Evolutionary conservation across 1,140 invertebrate genomes (phyloP).

Genomic region (Drosophila virilis): DNA sequence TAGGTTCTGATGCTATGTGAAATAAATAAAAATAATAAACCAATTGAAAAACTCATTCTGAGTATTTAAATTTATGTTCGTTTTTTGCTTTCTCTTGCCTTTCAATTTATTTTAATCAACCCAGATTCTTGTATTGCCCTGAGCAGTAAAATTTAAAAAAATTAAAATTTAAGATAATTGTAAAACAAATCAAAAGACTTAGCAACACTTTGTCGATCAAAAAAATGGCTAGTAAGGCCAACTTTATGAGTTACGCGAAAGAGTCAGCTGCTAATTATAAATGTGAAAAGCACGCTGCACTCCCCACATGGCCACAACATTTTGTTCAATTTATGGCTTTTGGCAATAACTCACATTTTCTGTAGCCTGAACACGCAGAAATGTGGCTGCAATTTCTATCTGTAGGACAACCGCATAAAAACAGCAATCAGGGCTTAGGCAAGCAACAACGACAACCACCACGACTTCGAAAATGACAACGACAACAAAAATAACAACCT

Average conservation of each 20-base stretch:
- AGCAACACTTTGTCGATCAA: too few species aligned
- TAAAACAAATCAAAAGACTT: too few species aligned
- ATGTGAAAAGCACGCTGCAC: neutral
- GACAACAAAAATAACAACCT: constrained; percentile 1
- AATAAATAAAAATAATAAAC: too few species aligned
- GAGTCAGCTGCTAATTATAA: neutral
- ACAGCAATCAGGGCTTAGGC: constrained; percentile 11
- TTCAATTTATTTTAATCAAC: too few species aligned
- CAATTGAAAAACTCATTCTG: too few species aligned
- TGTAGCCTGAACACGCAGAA: neutral
- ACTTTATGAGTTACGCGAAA: neutral
- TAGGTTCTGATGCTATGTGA: too few species aligned
- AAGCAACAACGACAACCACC: neutral
- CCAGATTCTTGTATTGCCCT: too few species aligned
- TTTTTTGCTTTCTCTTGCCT: too few species aligned
- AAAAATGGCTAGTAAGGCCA: neutral
- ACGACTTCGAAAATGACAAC: neutral
- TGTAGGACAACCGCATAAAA: constrained; percentile 7
- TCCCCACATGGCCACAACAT: neutral
- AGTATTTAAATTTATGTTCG: too few species aligned
- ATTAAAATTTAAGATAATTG: too few species aligned
- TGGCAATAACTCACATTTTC: neutral
- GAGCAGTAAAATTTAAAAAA: too few species aligned
- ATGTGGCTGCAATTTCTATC: constrained; percentile 3
- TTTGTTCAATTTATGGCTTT: constrained; percentile 6